phyloP scores from a whole-genome alignment of 2,113 vertebrate genomes.

The Eubucco bourcierii region DNA sequence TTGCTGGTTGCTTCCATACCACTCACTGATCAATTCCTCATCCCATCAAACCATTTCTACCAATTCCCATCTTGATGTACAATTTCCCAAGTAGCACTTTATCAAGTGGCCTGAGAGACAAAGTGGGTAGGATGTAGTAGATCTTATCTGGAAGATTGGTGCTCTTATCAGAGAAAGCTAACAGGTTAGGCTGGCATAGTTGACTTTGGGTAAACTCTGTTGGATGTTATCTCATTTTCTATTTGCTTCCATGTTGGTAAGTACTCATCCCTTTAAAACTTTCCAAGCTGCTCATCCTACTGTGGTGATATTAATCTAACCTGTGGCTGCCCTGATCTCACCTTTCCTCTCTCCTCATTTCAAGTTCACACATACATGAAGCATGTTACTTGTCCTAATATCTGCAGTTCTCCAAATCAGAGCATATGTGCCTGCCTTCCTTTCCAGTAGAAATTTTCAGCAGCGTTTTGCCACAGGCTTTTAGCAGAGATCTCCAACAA shows the following conservation, averaged over 20 bases:
- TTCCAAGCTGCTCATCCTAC: constrained; percentile 20
- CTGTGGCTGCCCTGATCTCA: not conserved
- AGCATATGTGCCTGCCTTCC: not conserved
- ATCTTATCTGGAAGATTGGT: constrained; percentile 8
- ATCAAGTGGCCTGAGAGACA: not conserved
- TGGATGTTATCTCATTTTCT: constrained; percentile 34
- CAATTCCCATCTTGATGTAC: not conserved
- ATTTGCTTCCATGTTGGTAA: not conserved
- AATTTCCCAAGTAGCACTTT: not conserved
- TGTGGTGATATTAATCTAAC: not conserved
- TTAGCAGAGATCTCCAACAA: not conserved
- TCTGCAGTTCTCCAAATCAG: not conserved
- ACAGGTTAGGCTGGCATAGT: constrained; percentile 19
- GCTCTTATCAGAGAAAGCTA: not conserved
- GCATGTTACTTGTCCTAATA: not conserved
- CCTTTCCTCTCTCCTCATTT: not conserved
- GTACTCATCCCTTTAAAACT: constrained; percentile 31
- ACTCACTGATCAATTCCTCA: not conserved
- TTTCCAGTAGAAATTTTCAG: not conserved
- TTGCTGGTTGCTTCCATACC: too few relatives aligned
- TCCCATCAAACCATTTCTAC: not conserved
- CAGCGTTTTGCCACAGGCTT: not conserved
- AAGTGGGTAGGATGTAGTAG: not conserved
- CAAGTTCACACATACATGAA: not conserved
- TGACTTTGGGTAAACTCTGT: not conserved